Percentiles rank a stretch among this genome's conserved stretches.
Evolutionary conservation across 2,113 vertebrate species (phyloP).

Genomic region (Meriones unguiculatus): DNA sequence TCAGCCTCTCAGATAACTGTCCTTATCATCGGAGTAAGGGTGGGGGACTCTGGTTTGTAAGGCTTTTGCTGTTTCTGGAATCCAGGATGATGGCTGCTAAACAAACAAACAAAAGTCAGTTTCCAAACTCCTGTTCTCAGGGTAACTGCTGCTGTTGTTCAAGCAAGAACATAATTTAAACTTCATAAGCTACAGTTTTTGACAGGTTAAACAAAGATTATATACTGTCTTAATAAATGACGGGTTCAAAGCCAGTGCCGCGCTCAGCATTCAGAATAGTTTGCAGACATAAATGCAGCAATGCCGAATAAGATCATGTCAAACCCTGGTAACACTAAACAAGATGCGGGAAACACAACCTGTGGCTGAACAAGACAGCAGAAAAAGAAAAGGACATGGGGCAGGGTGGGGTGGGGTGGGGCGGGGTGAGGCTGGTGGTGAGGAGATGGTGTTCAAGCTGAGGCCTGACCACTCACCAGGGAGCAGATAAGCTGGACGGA

Average conservation of each 20-base stretch:
- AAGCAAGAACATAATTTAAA: background rate
- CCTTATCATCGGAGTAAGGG: background rate
- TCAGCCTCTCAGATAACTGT: background rate
- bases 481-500: background rate
- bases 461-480: background rate
- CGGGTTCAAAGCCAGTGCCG: background rate
- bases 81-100: background rate
- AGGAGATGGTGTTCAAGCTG: background rate
- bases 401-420: accelerated
- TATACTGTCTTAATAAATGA: background rate
- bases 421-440: too few species aligned
- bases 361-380: background rate
- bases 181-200: background rate
- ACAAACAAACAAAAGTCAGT: background rate
- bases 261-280: background rate
- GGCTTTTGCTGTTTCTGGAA: background rate
- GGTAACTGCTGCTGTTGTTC: background rate
- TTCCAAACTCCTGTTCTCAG: background rate
- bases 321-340: background rate
- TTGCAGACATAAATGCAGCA: background rate
- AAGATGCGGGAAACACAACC: background rate
- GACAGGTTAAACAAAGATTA: background rate
- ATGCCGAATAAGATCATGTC: background rate
- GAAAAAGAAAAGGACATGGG: background rate
- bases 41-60: background rate